These are phyloP conservation scores for Drosophila multiciliata DNA, from an alignment of 2,888 invertebrate genomes.

Conservation along the genomic window DNA sequence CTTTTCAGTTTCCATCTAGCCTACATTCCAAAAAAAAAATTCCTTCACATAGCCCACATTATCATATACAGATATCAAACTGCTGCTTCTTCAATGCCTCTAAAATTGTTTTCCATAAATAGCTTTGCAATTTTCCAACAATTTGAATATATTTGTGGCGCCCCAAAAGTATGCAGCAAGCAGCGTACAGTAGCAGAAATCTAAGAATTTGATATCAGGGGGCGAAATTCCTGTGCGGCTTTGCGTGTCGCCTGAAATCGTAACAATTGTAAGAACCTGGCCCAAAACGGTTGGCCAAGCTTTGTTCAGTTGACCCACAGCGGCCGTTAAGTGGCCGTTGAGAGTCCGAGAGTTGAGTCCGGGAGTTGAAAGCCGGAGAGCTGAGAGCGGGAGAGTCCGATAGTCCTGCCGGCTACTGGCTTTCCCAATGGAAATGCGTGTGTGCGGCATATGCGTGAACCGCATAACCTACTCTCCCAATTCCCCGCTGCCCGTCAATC, in stretches of 20 bases:
- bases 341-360: slow-evolving; percentile 32
- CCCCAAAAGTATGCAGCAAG: slow-evolving; percentile 32
- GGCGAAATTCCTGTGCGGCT: slow-evolving; percentile 34
- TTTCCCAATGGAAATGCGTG: slow-evolving; percentile 40
- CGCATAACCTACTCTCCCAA: slow-evolving; percentile 17
- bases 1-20: background rate
- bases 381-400: slow-evolving; percentile 24
- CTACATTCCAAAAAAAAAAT: background rate
- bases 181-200: slow-evolving; percentile 23
- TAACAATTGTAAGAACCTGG: slow-evolving; percentile 31
- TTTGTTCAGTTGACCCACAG: slow-evolving; percentile 70
- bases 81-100: background rate
- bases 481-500: background rate
- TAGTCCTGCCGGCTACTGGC: slow-evolving; percentile 48
- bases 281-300: slow-evolving; percentile 69
- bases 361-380: background rate
- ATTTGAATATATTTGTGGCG: background rate
- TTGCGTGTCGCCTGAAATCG: slow-evolving; percentile 46
- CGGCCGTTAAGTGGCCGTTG: slow-evolving; percentile 44
- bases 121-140: slow-evolving; percentile 8
- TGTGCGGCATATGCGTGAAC: slow-evolving; percentile 60
- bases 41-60: background rate
- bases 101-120: slow-evolving; percentile 20
- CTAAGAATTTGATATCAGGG: slow-evolving; percentile 20
- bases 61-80: slow-evolving; percentile 8